Conservation (phyloP, 1,140 invertebrate species). For the Brachionus manjavacas region DNA sequence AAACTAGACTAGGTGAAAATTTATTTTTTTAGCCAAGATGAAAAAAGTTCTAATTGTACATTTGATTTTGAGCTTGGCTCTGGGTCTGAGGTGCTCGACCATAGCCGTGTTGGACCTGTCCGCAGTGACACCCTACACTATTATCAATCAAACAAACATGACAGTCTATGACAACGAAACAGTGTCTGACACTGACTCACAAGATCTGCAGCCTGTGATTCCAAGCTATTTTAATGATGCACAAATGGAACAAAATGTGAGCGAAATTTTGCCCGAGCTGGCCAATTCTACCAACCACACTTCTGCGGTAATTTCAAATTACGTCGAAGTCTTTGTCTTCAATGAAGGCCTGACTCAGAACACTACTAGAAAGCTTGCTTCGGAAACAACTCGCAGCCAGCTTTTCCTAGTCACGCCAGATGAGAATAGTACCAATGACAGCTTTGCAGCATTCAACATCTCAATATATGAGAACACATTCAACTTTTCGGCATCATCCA, state of each 20-base stretch:
- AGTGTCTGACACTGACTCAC: neutral
- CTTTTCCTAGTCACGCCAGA: neutral
- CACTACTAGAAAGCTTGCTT: neutral
- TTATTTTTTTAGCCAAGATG: neutral
- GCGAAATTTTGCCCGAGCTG: neutral
- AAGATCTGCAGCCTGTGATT: neutral
- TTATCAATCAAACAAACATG: constrained; percentile 21
- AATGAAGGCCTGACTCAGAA: neutral
- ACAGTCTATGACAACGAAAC: neutral
- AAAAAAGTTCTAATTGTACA: neutral
- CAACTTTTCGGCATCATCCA: neutral
- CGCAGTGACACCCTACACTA: constrained; percentile 4
- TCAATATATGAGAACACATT: neutral
- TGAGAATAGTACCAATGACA: neutral
- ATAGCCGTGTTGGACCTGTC: neutral
- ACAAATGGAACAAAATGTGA: neutral
- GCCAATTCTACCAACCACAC: neutral
- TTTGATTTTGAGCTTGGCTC: neutral
- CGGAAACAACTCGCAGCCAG: neutral
- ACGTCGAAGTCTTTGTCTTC: neutral
- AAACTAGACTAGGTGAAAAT: neutral
- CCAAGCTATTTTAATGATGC: neutral
- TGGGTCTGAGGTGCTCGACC: neutral
- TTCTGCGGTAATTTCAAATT: constrained; percentile 3
- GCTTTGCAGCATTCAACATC: neutral